Percentiles rank a stretch among this genome's conserved stretches.
These are phyloP conservation scores for Cladopsammia gracilis DNA, from an alignment of 64 coral and sea anemone species.

Conservation along the genomic window DNA sequence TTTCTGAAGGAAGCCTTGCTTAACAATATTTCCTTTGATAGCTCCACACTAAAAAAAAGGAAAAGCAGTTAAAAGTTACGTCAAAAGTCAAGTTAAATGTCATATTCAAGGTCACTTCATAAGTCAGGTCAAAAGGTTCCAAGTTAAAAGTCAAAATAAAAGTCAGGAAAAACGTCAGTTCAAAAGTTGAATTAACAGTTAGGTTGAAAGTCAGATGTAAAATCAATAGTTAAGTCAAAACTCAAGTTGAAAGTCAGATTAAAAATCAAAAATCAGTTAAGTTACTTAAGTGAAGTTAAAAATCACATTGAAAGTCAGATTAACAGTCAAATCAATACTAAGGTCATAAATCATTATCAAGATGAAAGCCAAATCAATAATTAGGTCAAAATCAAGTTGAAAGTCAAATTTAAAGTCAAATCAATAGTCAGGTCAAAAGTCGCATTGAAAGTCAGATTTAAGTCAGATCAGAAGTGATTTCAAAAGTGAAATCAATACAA, in stretches of 20 bases:
- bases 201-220: background rate
- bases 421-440: no score
- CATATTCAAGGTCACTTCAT: no score
- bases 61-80: background rate
- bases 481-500: background rate
- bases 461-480: background rate
- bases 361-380: no score
- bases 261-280: no score
- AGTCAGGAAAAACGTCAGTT: background rate
- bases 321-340: no score
- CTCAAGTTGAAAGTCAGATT: background rate
- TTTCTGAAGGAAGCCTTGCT: conserved; percentile 98
- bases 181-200: no score
- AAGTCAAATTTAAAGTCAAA: background rate
- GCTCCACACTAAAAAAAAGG: conserved; percentile 65
- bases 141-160: background rate
- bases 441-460: background rate
- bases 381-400: background rate
- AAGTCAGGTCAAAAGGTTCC: no score
- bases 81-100: background rate
- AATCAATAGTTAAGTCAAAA: background rate
- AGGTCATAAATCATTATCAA: no score
- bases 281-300: no score
- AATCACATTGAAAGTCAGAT: no score
- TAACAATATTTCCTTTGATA: conserved; percentile 88